Evolutionary conservation across 2,113 vertebrate species (phyloP).

Genomic region (Oceanites oceanicus): DNA sequence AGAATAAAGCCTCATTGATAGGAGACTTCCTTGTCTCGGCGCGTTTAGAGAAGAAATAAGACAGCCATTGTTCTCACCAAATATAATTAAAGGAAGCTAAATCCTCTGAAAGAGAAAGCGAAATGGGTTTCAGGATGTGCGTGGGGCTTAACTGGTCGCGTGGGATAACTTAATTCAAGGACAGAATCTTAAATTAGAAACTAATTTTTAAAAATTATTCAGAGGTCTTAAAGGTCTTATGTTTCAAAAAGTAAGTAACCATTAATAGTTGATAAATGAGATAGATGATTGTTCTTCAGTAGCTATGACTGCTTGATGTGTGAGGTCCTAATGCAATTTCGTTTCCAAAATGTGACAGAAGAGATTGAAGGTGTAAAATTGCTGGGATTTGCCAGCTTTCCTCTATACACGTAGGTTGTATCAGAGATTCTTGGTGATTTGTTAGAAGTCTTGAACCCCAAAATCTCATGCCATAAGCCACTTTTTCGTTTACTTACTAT

Average conservation of each 20-base stretch:
- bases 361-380: not conserved
- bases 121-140: not conserved
- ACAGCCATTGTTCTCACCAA: not conserved
- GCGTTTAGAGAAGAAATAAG: not conserved
- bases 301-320: not conserved
- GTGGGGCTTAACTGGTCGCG: rapidly evolving
- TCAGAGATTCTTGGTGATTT: not conserved
- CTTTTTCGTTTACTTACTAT: not conserved
- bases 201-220: not conserved
- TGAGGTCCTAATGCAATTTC: not conserved
- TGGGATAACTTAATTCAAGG: not conserved
- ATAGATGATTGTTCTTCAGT: not conserved
- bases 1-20: not conserved
- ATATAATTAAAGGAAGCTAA: not conserved
- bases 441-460: not conserved
- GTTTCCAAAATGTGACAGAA: not conserved
- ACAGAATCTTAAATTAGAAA: not conserved
- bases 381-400: not conserved
- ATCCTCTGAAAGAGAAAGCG: not conserved
- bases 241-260: not conserved
- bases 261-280: not conserved
- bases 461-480: not conserved
- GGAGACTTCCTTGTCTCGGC: not conserved
- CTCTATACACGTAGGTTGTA: rapidly evolving
- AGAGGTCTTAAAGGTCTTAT: not conserved